Evolutionary conservation across 2,113 vertebrate species (phyloP).

Genomic region (Colistium nudipinnis): DNA sequence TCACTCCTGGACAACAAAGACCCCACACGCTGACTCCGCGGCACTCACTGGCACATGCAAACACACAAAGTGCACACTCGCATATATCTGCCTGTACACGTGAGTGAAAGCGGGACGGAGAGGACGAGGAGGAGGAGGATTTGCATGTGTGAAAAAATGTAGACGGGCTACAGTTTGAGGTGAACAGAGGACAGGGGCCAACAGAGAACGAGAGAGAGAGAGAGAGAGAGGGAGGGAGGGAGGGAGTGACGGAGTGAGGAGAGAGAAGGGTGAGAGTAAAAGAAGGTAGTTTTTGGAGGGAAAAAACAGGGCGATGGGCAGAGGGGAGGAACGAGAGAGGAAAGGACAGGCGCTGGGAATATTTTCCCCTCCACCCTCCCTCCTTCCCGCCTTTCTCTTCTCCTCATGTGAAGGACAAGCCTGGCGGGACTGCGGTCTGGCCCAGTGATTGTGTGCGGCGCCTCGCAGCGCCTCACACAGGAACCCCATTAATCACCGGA

Average conservation of each 20-base stretch:
- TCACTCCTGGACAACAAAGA: conserved; percentile 78
- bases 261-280: conserved; percentile 45
- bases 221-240: neutral
- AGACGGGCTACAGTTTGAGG: too few relatives aligned
- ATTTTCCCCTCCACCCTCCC: conserved; percentile 41
- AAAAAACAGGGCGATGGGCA: conserved; percentile 62
- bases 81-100: conserved; percentile 41
- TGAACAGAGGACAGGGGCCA: too few relatives aligned
- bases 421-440: conserved; percentile 77
- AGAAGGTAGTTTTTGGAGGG: conserved; percentile 44
- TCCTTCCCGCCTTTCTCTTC: conserved; percentile 74
- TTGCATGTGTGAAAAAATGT: too few relatives aligned
- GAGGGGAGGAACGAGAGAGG: conserved; percentile 59
- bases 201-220: too few relatives aligned
- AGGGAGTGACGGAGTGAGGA: conserved; percentile 19
- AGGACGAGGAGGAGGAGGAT: neutral
- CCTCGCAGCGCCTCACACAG: conserved; percentile 77
- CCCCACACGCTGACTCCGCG: conserved; percentile 70
- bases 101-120: conserved; percentile 6
- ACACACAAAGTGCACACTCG: conserved; percentile 51
- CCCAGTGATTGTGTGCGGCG: conserved; percentile 79
- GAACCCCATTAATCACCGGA: conserved; percentile 83
- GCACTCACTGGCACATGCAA: conserved; percentile 61
- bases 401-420: conserved; percentile 80
- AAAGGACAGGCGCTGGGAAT: conserved; percentile 60